These are phyloP conservation scores for Pemphredon lugubris DNA, from an alignment of 2,888 invertebrate species.

Conservation along the genomic window DNA sequence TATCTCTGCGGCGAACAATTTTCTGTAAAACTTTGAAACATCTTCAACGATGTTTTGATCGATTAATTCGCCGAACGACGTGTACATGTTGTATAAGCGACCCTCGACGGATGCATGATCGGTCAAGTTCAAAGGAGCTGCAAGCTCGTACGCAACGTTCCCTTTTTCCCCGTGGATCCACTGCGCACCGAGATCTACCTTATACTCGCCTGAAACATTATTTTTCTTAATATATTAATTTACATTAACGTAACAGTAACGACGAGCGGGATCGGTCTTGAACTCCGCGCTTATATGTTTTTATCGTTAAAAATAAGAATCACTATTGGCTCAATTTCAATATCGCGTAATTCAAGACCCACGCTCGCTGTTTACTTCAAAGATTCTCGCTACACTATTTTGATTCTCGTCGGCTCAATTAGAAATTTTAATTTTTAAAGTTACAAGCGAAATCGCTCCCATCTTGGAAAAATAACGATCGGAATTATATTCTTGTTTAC, in stretches of 20 bases:
- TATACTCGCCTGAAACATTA: conserved; percentile 58
- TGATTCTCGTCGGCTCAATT: no score
- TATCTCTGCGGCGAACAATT: neutral
- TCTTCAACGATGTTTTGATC: conserved; percentile 15
- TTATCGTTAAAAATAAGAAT: no score
- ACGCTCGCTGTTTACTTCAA: no score
- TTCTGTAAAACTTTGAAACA: neutral
- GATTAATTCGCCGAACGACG: conserved; percentile 16
- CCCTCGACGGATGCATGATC: conserved; percentile 33
- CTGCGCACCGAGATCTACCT: conserved; percentile 71
- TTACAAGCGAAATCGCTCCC: no score
- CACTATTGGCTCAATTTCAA: no score
- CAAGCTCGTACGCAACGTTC: conserved; percentile 68
- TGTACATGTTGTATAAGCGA: conserved; percentile 3
- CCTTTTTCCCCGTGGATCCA: conserved; percentile 71
- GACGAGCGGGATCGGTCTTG: no score
- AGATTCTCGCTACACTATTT: no score
- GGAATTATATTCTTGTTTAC: no score
- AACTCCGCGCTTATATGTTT: no score
- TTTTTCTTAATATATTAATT: neutral
- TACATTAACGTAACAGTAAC: neutral
- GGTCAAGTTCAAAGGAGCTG: conserved; percentile 64
- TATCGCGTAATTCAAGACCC: no score
- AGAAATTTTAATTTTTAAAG: neutral
- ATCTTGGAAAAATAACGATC: no score